Percentiles rank a stretch among this genome's conserved stretches.
phyloP scores from a whole-genome alignment of 2,797 vertebrate species.

The Notoglanidium macrostoma region DNA sequence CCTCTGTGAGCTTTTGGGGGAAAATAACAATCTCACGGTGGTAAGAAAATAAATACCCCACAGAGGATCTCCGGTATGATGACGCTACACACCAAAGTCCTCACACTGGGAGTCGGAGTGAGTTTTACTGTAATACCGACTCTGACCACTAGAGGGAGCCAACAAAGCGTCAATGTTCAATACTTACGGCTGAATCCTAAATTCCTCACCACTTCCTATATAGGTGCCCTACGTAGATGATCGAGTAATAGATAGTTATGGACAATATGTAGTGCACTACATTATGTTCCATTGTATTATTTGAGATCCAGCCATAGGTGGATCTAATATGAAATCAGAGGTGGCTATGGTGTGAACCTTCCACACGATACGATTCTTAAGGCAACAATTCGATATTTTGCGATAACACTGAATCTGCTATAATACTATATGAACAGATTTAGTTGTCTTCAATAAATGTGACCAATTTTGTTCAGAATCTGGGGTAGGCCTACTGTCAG shows the following conservation, averaged over 20 bases:
- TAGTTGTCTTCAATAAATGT: background rate
- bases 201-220: background rate
- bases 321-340: background rate
- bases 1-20: background rate
- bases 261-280: background rate
- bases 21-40: background rate
- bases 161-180: background rate
- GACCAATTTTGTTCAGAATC: background rate
- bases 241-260: background rate
- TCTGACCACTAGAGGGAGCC: constrained; percentile 16
- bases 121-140: background rate
- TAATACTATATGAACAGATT: background rate
- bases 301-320: background rate
- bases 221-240: background rate
- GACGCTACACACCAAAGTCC: background rate
- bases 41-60: background rate
- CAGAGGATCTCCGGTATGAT: background rate
- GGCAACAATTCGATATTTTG: background rate
- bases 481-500: background rate
- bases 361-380: background rate
- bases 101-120: background rate
- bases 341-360: background rate
- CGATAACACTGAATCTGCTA: background rate
- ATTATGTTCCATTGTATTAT: background rate
- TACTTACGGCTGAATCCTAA: background rate